Conservation (phyloP, 92 coral and sea anemone genomes). For the Heteractis magnifica region DNA sequence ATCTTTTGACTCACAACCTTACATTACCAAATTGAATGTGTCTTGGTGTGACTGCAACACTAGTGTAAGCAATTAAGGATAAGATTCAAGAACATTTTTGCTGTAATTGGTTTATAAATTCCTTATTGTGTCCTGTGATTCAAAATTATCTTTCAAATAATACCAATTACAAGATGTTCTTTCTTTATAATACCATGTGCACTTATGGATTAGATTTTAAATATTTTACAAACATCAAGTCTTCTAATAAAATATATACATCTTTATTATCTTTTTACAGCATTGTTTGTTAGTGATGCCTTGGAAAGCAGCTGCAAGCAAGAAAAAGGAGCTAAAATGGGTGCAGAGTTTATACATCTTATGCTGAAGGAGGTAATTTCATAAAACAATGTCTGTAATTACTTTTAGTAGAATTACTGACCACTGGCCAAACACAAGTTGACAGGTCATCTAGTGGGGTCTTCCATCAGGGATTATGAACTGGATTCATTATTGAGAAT, state of each 20-base stretch:
- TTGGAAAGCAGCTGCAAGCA: constrained; percentile 23
- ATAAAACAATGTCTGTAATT: not conserved
- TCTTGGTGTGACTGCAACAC: not conserved
- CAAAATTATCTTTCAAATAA: not conserved
- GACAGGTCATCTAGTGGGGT: not conserved
- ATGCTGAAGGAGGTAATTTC: constrained; percentile 28
- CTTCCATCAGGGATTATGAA: too few relatives aligned
- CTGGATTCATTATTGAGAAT: too few relatives aligned
- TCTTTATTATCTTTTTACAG: not conserved
- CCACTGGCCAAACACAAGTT: not conserved
- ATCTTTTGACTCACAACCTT: too few relatives aligned
- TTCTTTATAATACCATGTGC: not conserved
- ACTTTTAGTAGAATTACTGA: not conserved
- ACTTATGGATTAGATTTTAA: not conserved
- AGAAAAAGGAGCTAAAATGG: constrained; percentile 17
- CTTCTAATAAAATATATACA: too few relatives aligned
- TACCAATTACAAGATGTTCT: too few relatives aligned
- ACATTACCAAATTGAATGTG: too few relatives aligned
- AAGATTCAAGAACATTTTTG: not conserved
- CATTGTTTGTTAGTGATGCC: constrained; percentile 22
- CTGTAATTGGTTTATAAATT: not conserved
- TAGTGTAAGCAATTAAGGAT: not conserved
- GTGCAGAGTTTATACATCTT: constrained; percentile 25
- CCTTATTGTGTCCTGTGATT: not conserved
- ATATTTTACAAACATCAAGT: not conserved